Base-by-base conservation (phyloP, 2,113 vertebrate genomes). In the Beaufortia kweichowensis region DNA sequence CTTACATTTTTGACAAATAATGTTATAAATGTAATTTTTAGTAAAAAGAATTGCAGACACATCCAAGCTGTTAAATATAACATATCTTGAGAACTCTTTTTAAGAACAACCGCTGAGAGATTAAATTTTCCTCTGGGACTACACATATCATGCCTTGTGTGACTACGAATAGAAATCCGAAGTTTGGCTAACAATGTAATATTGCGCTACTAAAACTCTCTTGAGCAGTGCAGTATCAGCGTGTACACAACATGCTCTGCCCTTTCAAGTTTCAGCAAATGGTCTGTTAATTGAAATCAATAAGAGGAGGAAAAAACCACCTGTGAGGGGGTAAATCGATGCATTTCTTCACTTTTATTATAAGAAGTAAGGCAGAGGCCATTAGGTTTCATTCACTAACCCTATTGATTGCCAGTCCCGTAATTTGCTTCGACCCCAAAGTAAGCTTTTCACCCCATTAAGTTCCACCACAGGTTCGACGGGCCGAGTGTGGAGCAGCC, bases 401-500 rank as follows among this genome's bases (percentile, higher is more conserved):
- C 59, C 78, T 87, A 89, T 91, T 83, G 87, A 91, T 90, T 78
- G 75, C 39, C 59, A 62, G 73, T 77, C 68, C 83, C 73, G 84
- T 89, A 78, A 90, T 88, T 89, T 87, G 86, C 88, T 84, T 88
- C 86, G 86, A 82, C 89, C 84, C 88, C 80, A 87, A 84, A 87
- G 87, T 83, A 82, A 86, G 85, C 85, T 89, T 85, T 85, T 89
- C 88, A 88, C 81, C 83, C 84, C 89, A 90, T 91, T 90, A 91
- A 78, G 39, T 82, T 73, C 64, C n/a, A 81, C 75, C 79, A 79
- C 75, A 81, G 79, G 84, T 77, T 78, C 75, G 81, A 79, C 83
- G 85, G 84, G 80, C 82, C 68, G 69, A 80, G 48, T 50, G 64
- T 39, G 78, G 69, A 74, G 55, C 63, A 26, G 85, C 81, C 78